Conservation (phyloP, 2,113 vertebrate genomes). For the Dicentrarchus labrax region DNA sequence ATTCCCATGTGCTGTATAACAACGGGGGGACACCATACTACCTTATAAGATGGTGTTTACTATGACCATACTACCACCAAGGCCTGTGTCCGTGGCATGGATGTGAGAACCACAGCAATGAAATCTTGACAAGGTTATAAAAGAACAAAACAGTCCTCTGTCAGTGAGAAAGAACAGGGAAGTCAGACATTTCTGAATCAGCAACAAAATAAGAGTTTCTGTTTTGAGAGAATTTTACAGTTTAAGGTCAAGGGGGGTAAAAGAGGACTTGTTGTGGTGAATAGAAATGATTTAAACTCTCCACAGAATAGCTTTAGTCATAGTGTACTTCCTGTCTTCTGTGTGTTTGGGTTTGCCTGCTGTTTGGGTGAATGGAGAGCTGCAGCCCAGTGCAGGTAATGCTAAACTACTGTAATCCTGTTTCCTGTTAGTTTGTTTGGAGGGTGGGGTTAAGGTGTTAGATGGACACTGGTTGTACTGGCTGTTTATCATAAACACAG, state of each 20-base stretch:
- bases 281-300: conserved; percentile 32
- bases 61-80: conserved; percentile 58
- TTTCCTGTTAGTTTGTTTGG: conserved; percentile 38
- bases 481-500: conserved; percentile 90
- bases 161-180: conserved; percentile 63
- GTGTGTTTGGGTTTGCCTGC: conserved; percentile 69
- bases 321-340: conserved; percentile 43
- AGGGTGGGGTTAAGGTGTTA: conserved; percentile 81
- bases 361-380: conserved; percentile 53
- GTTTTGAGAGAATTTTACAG: conserved; percentile 72
- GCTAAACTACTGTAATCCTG: conserved; percentile 49
- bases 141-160: conserved; percentile 75
- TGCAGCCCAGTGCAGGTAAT: conserved; percentile 49
- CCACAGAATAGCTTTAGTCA: conserved; percentile 4
- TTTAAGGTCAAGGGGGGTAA: conserved; percentile 67
- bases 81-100: conserved; percentile 48
- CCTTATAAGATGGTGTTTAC: conserved; percentile 62
- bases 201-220: conserved; percentile 64
- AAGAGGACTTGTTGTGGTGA: conserved; percentile 29
- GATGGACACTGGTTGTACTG: conserved; percentile 83
- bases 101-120: conserved; percentile 65
- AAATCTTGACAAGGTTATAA: conserved; percentile 63
- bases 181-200: conserved; percentile 61
- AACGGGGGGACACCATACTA: conserved; percentile 38
- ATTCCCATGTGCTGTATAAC: conserved; percentile 61